A percentile compares a stretch with the other conserved stretches of the same genome.
These are phyloP conservation scores for Pempheris klunzingeri DNA, from an alignment of 2,797 vertebrate species.

Conservation along the genomic window DNA sequence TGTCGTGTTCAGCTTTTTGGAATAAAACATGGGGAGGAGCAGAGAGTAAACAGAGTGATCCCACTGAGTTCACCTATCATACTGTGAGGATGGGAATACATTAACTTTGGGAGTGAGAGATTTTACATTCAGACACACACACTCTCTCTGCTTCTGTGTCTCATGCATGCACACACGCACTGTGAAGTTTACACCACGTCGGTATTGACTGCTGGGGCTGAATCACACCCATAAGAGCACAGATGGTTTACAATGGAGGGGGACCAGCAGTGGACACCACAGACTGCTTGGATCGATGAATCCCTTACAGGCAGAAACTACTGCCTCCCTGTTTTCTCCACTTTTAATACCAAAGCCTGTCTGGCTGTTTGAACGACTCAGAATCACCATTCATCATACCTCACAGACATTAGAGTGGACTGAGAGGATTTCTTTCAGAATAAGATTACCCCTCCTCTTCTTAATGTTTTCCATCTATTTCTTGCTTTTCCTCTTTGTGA, in stretches of 20 bases:
- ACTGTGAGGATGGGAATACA: slow-evolving; percentile 23
- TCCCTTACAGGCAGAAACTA: slow-evolving; percentile 44
- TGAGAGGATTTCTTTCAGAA: slow-evolving; percentile 50
- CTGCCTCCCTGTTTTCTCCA: slow-evolving; percentile 32
- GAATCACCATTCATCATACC: slow-evolving; percentile 62
- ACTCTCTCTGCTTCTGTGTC: slow-evolving; percentile 1
- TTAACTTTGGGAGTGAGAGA: slow-evolving; percentile 34
- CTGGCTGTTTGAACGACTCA: slow-evolving; percentile 45
- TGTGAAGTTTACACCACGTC: slow-evolving; percentile 49
- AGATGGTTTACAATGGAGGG: slow-evolving; percentile 51
- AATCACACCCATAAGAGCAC: slow-evolving; percentile 53
- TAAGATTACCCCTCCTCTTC: slow-evolving; percentile 50
- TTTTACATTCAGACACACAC: slow-evolving; percentile 17
- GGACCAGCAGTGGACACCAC: slow-evolving; percentile 34
- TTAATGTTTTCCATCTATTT: slow-evolving; percentile 46
- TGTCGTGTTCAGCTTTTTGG: neutral
- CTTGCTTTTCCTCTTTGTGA: slow-evolving; percentile 41
- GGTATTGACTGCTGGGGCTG: slow-evolving; percentile 46
- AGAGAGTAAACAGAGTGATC: neutral
- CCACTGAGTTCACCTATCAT: neutral
- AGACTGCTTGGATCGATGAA: slow-evolving; percentile 63
- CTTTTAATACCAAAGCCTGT: slow-evolving; percentile 48
- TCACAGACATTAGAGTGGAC: slow-evolving; percentile 47
- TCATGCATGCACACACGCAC: slow-evolving; percentile 15
- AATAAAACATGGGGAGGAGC: slow-evolving; percentile 12